These are phyloP conservation scores for Lontra canadensis DNA, from an alignment of 2,113 vertebrate species.

Conservation along the genomic window DNA sequence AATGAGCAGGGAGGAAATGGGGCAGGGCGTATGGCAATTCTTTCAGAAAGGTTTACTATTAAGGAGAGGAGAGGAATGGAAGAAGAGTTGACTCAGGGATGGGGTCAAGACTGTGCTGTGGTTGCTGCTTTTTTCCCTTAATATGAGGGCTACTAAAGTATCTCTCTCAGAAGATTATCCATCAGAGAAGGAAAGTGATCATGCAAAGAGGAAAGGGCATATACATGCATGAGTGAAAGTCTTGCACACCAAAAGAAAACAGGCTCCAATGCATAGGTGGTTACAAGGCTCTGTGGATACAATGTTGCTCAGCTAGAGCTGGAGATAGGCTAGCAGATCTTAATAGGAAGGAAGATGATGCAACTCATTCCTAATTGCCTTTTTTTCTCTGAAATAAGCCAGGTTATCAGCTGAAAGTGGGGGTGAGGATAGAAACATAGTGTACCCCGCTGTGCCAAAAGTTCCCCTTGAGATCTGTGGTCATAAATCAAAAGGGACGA, in stretches of 20 bases:
- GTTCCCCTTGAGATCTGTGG: not conserved
- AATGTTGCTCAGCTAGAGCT: too few relatives aligned
- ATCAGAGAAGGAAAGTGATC: not conserved
- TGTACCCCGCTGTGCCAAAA: not conserved
- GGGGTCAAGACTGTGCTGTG: not conserved
- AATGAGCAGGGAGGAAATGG: not conserved
- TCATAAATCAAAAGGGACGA: not conserved
- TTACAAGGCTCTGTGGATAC: not conserved
- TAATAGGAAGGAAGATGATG: not conserved
- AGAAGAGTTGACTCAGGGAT: not conserved
- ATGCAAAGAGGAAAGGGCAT: not conserved
- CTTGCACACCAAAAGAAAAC: not conserved
- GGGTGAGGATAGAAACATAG: not conserved
- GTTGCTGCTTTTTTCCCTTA: not conserved
- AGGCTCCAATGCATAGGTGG: not conserved
- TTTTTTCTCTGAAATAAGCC: not conserved
- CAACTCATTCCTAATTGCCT: not conserved
- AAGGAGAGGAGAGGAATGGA: not conserved
- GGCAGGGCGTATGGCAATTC: not conserved
- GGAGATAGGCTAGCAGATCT: not conserved
- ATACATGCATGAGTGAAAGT: not conserved
- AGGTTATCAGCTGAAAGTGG: not conserved
- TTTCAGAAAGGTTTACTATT: not conserved
- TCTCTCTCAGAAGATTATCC: not conserved
- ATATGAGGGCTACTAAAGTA: not conserved